Base-by-base conservation (phyloP, 2,888 invertebrate species). In the Mythimna lalbum region DNA sequence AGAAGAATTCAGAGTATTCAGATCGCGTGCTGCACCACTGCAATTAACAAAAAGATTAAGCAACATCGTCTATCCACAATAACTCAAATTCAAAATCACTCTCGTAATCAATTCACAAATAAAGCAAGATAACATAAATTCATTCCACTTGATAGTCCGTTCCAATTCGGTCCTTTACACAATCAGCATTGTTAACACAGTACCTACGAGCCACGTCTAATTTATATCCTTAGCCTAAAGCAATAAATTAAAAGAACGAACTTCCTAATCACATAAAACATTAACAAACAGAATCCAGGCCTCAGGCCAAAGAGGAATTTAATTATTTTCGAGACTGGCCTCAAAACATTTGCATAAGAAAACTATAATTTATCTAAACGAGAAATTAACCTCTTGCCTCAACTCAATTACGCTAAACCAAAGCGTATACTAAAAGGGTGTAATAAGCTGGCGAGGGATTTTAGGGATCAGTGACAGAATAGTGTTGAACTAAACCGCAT, bases 381-480 rank as follows among this genome's bases (percentile, higher is more conserved):
- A 91, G 92, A 92, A 94, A 94, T 95, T 95, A 95, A 95, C 94
- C 93, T 93, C 90, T 87, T 90, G 91, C 87, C 90, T 92, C 92
- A 88, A 91, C 94, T 94, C 93, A 94, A 95, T 94, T 95, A 94
- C 94, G 87, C 86, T 89, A 90, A 92, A 92, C 90, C 92, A 89
- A 91, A 88, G 88, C 89, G 93, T 89, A 93, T 93, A 93, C 93
- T 94, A 94, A 94, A 94, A 93, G 95, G 93, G 92, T 94, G 94
- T 94, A 95, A 95, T 94, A 92, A 92, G 91, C 81, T 90, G 76
- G 73, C 69, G 78, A 78, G 78, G 77, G 78, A 9, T 70, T 78
- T 81, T 87, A 84, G 86, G 64, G 73, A 21, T 63, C 76, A 76
- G 73, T 2, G 1, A 0, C 4, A 43, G 33, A 68, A 43, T 33